These are phyloP conservation scores for Coracias cyanogaster DNA, from an alignment of 2,797 vertebrate species.

Conservation along the genomic window DNA sequence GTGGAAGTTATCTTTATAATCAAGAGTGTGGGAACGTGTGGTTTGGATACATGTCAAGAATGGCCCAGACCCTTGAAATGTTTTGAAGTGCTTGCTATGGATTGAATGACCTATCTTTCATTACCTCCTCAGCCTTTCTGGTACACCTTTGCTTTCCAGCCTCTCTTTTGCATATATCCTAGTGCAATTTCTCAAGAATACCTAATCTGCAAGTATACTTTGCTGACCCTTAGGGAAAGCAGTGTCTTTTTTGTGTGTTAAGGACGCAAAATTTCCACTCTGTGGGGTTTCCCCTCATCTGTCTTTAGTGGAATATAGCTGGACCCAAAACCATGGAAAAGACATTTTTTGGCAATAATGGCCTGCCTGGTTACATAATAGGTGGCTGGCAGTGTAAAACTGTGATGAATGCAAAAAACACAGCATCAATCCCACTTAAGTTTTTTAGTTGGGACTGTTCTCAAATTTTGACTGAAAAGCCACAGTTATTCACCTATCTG, in stretches of 20 bases:
- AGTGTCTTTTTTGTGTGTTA: not conserved
- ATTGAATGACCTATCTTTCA: not conserved
- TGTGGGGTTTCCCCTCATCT: not conserved
- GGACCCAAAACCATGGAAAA: not conserved
- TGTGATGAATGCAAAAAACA: not conserved
- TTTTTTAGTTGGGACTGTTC: accelerated
- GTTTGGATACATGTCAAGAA: not conserved
- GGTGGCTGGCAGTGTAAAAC: not conserved
- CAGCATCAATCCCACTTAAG: not conserved
- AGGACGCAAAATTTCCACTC: not conserved
- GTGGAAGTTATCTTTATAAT: constrained; percentile 10
- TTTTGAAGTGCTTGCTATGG: not conserved
- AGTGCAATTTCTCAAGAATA: not conserved
- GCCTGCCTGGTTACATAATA: not conserved
- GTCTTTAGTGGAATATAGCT: not conserved
- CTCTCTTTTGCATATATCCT: not conserved
- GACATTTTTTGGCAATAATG: accelerated
- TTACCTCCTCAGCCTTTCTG: not conserved
- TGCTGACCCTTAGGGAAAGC: not conserved
- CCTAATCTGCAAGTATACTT: not conserved
- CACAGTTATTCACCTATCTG: not conserved
- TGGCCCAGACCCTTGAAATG: not conserved
- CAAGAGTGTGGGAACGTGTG: not conserved
- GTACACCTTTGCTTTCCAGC: not conserved
- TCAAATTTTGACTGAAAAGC: not conserved